phyloP scores from a whole-genome alignment of 2,113 vertebrate species.

The Channa maculata region DNA sequence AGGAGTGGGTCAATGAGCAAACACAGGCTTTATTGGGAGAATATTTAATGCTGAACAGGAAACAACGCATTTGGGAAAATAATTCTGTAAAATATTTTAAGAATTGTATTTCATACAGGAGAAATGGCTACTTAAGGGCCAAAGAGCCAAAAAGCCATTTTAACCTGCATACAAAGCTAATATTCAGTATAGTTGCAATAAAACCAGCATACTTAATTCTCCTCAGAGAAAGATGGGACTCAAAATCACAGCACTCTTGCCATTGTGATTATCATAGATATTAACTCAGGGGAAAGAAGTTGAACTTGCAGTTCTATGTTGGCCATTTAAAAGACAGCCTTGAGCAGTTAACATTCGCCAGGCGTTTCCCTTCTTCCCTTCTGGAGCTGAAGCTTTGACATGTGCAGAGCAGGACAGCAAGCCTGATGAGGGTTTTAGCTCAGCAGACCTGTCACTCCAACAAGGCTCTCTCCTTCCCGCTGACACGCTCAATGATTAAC shows the following conservation, averaged over 20 bases:
- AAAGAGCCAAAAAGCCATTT: slow-evolving; percentile 11
- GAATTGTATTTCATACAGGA: slow-evolving; percentile 8
- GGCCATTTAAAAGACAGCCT: slow-evolving; percentile 56
- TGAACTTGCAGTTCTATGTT: slow-evolving; percentile 42
- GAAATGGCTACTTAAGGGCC: too few species aligned
- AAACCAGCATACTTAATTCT: slow-evolving; percentile 41
- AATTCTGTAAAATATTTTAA: slow-evolving; percentile 3
- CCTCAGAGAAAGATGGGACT: slow-evolving; percentile 51
- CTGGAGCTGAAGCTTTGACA: slow-evolving; percentile 59
- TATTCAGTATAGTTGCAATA: slow-evolving; percentile 40
- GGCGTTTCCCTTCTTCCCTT: slow-evolving; percentile 35
- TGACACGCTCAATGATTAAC: slow-evolving; percentile 72
- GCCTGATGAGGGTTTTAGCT: slow-evolving; percentile 69
- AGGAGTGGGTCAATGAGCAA: slow-evolving; percentile 8
- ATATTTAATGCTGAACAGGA: slow-evolving; percentile 11
- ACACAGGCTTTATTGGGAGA: slow-evolving; percentile 4
- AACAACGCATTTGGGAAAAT: slow-evolving; percentile 1
- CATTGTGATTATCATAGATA: slow-evolving; percentile 73
- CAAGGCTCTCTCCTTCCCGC: slow-evolving; percentile 37
- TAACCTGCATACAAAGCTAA: slow-evolving; percentile 53
- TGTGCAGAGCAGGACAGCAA: slow-evolving; percentile 42
- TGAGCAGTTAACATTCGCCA: slow-evolving; percentile 61
- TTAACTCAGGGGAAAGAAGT: slow-evolving; percentile 59
- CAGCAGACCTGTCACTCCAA: slow-evolving; percentile 73
- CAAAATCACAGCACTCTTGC: slow-evolving; percentile 42